phyloP scores from a whole-genome alignment of 2,888 invertebrate species.

The Fragum whitleyi region DNA sequence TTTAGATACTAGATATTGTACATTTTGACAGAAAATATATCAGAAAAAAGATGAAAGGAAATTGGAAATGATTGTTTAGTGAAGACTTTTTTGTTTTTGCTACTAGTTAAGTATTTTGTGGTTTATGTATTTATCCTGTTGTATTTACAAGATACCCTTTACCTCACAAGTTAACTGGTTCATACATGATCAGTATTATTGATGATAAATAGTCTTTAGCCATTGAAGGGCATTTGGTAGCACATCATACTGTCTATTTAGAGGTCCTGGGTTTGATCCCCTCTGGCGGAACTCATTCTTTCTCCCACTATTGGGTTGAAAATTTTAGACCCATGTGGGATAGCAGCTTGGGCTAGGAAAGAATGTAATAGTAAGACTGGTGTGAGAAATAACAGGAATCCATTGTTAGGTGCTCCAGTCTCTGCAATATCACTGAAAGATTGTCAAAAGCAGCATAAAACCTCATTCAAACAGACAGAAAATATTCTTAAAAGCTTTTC shows the following conservation, averaged over 20 bases:
- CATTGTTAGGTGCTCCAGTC: no score
- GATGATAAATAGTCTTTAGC: not conserved
- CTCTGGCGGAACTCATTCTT: not conserved
- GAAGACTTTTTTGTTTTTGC: not conserved
- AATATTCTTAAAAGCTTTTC: no score
- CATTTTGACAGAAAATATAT: not conserved
- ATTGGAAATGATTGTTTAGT: not conserved
- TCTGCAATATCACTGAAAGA: no score
- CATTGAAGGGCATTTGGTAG: not conserved
- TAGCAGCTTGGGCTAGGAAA: no score
- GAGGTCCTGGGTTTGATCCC: no score
- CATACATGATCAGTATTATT: no score
- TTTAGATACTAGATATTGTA: not conserved
- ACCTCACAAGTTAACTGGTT: not conserved
- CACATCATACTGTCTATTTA: no score
- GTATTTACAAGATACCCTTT: not conserved
- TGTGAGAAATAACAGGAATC: no score
- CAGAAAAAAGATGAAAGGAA: not conserved
- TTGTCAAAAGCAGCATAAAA: no score
- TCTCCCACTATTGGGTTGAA: not conserved
- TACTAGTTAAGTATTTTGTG: slow-evolving; percentile 21
- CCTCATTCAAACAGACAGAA: no score
- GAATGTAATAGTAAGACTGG: no score
- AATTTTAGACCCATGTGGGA: no score
- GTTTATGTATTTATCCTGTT: slow-evolving; percentile 15